These are phyloP conservation scores for Boulengeromyrus knoepffleri DNA, from an alignment of 2,113 vertebrate species.

Conservation along the genomic window DNA sequence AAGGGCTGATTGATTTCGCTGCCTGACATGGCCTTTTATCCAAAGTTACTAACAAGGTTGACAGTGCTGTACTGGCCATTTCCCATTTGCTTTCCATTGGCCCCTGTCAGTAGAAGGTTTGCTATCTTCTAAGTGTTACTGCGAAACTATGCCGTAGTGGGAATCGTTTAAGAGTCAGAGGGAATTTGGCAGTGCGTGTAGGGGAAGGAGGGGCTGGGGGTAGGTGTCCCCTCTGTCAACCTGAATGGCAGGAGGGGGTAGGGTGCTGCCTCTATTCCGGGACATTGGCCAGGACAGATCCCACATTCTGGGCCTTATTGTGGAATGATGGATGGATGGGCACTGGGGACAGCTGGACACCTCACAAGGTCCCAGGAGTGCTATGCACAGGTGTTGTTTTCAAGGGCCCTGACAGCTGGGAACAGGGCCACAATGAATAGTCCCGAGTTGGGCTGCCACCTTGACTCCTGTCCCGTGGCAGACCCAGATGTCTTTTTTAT, in stretches of 20 bases:
- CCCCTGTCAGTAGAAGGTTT: background rate
- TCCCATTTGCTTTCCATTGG: background rate
- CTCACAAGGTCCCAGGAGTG: conserved; percentile 19
- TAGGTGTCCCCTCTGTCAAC: conserved; percentile 37
- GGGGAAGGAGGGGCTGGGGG: background rate
- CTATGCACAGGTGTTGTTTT: conserved; percentile 35
- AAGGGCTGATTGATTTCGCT: background rate
- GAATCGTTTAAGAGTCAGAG: background rate
- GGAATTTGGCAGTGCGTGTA: background rate
- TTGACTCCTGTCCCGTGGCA: background rate
- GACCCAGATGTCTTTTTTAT: background rate
- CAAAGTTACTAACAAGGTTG: background rate
- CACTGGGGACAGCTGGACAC: conserved; percentile 46
- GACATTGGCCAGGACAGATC: conserved; percentile 34
- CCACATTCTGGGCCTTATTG: conserved; percentile 58
- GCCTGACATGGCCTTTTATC: background rate
- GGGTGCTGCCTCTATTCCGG: conserved; percentile 51
- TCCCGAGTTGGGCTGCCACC: conserved; percentile 7
- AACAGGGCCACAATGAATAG: conserved; percentile 20
- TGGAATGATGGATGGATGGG: conserved; percentile 28
- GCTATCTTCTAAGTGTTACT: background rate
- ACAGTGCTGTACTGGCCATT: background rate
- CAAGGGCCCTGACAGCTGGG: conserved; percentile 25
- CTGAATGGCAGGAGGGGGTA: conserved; percentile 31
- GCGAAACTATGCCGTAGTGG: background rate